Evolutionary conservation across 2,888 invertebrate species (phyloP), one percentile per base, ranked within the genome.

Genomic region (Drosophila buzzatii): DNA sequence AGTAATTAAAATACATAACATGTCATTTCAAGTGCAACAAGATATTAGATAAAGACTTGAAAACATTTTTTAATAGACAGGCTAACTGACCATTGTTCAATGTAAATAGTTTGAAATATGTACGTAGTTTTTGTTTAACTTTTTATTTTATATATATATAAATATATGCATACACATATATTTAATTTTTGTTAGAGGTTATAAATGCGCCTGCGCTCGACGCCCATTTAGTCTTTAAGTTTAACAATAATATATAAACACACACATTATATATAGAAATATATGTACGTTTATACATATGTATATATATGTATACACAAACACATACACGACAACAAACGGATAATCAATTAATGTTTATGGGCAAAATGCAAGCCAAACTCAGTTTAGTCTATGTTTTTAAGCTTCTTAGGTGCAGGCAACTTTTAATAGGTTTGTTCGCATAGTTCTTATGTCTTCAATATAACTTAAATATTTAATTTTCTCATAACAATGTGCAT

Each of bases 351-450:
- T 72, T 64, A 62, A 73, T 49, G 57, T 73, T 70, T 75, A 82
- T 68, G 84, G 90, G 89, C 89, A 82, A 66, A 71, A 68, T 89
- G 90, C 90, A 85, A 77, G 89, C 89, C 84, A 83, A 90, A 89
- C 90, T 85, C 77, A 85, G 89, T 84, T 88, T 79, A 85, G 73
- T 58, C 35, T 69, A 69, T 60, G 51, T 73, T 68, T 61, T 57
- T 35, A 52, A 51, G 35, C 45, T 49, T 47, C 59, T 62, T 56
- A 61, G 78, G 81, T 81, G 77, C 81, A 62, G 77, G 81, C 66
- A 77, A 70, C 55, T 61, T 79, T 63, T 0, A 39, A 45, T 73
- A 53, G 44, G 66, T 72, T 72, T 49, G 47, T 76, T 61, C 42
- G 55, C 76, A 45, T 58, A 61, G 52, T 58, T 51, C n/a, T 27